Evolutionary conservation across 2,888 invertebrate genomes (phyloP).

Genomic region (Dynastes maya): DNA sequence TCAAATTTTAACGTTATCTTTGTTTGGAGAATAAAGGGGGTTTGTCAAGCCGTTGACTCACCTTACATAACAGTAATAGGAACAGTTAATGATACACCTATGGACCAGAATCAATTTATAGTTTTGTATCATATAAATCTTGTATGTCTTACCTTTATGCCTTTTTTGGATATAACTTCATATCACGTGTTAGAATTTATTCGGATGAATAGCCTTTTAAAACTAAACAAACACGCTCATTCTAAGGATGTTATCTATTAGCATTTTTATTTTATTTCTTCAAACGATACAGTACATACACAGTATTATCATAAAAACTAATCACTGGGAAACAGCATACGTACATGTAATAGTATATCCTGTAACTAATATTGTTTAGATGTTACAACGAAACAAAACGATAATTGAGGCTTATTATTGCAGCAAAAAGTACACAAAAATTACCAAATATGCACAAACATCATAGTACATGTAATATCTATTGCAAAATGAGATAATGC

Average conservation of each 20-base stretch:
- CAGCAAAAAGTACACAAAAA: slow-evolving; percentile 33
- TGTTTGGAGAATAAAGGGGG: too few species aligned
- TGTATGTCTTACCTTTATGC: too few species aligned
- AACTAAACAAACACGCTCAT: neutral
- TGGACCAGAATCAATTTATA: too few species aligned
- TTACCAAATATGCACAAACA: slow-evolving; percentile 41
- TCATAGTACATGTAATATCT: slow-evolving; percentile 36
- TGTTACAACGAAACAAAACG: slow-evolving; percentile 31
- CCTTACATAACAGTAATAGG: too few species aligned
- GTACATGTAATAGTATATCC: slow-evolving; percentile 18
- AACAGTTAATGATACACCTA: too few species aligned
- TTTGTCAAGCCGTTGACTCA: too few species aligned
- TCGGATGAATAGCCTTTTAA: neutral
- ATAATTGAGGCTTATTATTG: slow-evolving; percentile 18
- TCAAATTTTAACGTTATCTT: too few species aligned
- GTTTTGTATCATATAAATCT: too few species aligned
- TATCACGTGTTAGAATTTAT: too few species aligned
- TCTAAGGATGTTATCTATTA: slow-evolving; percentile 7
- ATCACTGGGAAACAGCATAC: slow-evolving; percentile 30
- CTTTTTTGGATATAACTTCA: too few species aligned
- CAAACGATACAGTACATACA: slow-evolving; percentile 36
- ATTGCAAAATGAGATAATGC: slow-evolving; percentile 38
- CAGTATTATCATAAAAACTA: slow-evolving; percentile 37
- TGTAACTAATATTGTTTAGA: slow-evolving; percentile 40
- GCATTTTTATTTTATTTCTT: slow-evolving; percentile 37